Conservation (phyloP, 2,113 vertebrate genomes). For the Crotophaga sulcirostris region DNA sequence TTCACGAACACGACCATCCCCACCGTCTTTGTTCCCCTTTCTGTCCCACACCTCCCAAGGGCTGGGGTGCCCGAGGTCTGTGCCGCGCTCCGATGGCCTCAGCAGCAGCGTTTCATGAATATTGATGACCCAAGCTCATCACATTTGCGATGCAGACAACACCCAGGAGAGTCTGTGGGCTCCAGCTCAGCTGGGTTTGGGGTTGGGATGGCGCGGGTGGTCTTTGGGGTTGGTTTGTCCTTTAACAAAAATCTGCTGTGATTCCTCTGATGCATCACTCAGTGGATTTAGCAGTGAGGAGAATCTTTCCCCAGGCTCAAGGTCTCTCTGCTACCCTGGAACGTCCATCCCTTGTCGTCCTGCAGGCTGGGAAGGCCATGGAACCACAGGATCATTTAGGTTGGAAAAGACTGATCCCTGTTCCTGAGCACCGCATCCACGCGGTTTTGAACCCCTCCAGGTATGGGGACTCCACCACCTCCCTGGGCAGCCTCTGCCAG, state of each 20-base stretch:
- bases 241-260: not conserved
- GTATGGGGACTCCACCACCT: too few relatives aligned
- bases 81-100: not conserved
- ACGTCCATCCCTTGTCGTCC: not conserved
- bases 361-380: too few relatives aligned
- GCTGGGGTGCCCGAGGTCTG: accelerated
- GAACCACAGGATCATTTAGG: too few relatives aligned
- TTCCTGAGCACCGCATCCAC: too few relatives aligned
- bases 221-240: not conserved
- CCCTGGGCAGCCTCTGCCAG: too few relatives aligned
- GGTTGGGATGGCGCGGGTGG: not conserved
- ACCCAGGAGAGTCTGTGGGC: not conserved
- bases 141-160: not conserved
- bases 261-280: accelerated
- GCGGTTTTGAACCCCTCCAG: too few relatives aligned
- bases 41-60: not conserved
- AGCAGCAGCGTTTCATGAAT: not conserved
- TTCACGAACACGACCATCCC: accelerated
- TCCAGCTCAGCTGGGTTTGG: not conserved
- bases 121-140: accelerated
- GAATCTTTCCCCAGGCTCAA: not conserved
- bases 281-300: not conserved
- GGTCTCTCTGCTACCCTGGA: not conserved
- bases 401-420: too few relatives aligned
- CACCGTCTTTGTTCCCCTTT: not conserved